Evolutionary conservation across 2,113 vertebrate species (phyloP).

Genomic region (Nothocercus julius): DNA sequence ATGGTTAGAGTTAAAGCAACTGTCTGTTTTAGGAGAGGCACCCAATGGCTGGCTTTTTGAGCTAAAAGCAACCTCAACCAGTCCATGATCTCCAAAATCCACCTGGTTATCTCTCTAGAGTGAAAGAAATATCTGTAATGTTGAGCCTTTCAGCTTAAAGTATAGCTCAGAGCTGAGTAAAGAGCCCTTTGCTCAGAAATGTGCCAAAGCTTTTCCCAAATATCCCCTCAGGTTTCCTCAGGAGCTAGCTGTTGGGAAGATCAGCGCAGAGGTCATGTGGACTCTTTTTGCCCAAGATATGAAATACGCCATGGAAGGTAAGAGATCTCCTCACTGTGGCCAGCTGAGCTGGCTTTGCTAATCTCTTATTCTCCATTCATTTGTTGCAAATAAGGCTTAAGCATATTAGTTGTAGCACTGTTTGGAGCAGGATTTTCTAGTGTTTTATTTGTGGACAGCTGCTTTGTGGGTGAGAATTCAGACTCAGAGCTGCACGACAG

Average conservation of each 20-base stretch:
- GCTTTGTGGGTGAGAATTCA: background rate
- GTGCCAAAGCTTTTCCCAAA: background rate
- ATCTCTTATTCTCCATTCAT: background rate
- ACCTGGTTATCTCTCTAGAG: background rate
- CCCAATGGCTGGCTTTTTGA: background rate
- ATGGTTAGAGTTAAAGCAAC: background rate
- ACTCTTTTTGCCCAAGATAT: slow-evolving; percentile 95
- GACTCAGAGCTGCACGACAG: background rate
- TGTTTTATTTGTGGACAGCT: background rate
- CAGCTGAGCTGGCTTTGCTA: background rate
- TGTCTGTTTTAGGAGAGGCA: background rate
- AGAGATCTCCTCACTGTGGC: slow-evolving; percentile 6
- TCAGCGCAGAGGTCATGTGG: slow-evolving; percentile 98
- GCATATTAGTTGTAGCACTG: background rate
- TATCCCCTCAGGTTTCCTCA: slow-evolving; percentile 90
- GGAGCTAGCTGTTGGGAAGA: slow-evolving; percentile 94
- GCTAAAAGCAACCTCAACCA: background rate
- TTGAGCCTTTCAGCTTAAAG: background rate
- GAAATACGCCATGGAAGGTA: slow-evolving; percentile 98
- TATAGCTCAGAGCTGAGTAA: background rate
- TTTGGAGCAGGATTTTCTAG: background rate
- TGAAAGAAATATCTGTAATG: background rate
- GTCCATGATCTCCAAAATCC: background rate
- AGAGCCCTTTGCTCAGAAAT: background rate
- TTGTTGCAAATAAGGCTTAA: background rate